Base-by-base conservation (phyloP, 2,113 vertebrate genomes). In the Tretioscincus oriximinensis region DNA sequence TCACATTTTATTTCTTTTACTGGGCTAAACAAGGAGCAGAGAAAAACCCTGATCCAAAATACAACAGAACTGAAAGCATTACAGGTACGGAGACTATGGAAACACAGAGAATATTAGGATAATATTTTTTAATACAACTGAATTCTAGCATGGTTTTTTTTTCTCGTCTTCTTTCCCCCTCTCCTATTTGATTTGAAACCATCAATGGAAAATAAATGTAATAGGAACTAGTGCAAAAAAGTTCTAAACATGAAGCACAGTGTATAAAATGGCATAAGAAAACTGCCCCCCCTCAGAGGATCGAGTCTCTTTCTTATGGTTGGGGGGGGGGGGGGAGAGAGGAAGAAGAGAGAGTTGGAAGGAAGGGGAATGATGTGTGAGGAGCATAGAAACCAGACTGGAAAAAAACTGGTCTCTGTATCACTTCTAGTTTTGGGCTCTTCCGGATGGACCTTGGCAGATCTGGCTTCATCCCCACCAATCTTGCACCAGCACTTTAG, bases 191-290 rank as follows among this genome's bases (percentile, higher is more conserved):
- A 35, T 69, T 89, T 54, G 49, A 95, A 95, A 94, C 91, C 92
- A 83, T 90, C 87, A 90, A n/a, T 92, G 92, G 91, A 94, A 95
- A 95, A 95, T 91, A 94, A 95, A 95, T 93, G 92, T 94, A 91
- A 93, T 93, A 93, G 94, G 94, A 95, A 95, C 94, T 95, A 95
- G 95, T 95, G 95, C 94, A 95, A 95, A 95, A 95, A 94, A 95
- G 94, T 94, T 91, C 93, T 95, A 95, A 94, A 94, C 94, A 95
- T 95, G 93, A 95, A 95, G 94, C 95, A 95, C 95, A 95, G 95
- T 95, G 95, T 95, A 95, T 93, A 94, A 95, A 95, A 94, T 93
- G 93, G 91, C 94, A 94, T 94, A 95, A 95, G 94, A 93, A 93
- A 93, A 92, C 90, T 77, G 91, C 92, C 91, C 90, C n/a, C 93